Percentiles rank a stretch among this genome's conserved stretches.
phyloP scores from a whole-genome alignment of 2,888 invertebrate genomes.

The Stomorhina lunata region DNA sequence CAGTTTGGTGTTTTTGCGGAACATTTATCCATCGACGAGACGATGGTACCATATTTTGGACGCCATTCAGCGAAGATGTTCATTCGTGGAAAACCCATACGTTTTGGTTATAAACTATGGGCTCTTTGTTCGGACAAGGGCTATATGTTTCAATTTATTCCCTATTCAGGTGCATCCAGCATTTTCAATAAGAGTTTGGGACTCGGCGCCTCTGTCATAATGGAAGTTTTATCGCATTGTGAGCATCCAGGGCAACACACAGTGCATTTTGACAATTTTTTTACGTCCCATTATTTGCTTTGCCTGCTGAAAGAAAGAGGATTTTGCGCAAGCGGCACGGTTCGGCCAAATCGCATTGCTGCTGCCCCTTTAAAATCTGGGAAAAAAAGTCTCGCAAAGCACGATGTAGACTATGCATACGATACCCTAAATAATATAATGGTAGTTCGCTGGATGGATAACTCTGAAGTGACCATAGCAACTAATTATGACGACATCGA shows the following conservation, averaged over 20 bases:
- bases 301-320: not conserved
- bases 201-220: too few relatives aligned
- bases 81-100: conserved; percentile 28
- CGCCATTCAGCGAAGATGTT: conserved; percentile 25
- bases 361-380: not conserved
- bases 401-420: conserved; percentile 10
- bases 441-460: conserved; percentile 18
- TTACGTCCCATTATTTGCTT: not conserved
- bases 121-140: not conserved
- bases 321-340: conserved; percentile 2
- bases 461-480: not conserved
- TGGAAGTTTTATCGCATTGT: too few relatives aligned
- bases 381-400: not conserved
- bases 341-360: conserved; percentile 9
- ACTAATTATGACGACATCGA: not conserved
- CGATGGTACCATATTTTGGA: conserved; percentile 17
- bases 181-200: too few relatives aligned
- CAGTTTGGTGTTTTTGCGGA: not conserved
- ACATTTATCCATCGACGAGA: conserved; percentile 2
- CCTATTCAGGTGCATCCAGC: conserved; percentile 10
- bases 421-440: conserved; percentile 3
- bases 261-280: not conserved
- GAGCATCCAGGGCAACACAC: not conserved
- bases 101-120: conserved; percentile 36
- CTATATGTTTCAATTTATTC: not conserved